A percentile compares a stretch with the other conserved stretches of the same genome.
Conservation (phyloP, 2,797 vertebrate species). For the Emydoidea blandingii region DNA sequence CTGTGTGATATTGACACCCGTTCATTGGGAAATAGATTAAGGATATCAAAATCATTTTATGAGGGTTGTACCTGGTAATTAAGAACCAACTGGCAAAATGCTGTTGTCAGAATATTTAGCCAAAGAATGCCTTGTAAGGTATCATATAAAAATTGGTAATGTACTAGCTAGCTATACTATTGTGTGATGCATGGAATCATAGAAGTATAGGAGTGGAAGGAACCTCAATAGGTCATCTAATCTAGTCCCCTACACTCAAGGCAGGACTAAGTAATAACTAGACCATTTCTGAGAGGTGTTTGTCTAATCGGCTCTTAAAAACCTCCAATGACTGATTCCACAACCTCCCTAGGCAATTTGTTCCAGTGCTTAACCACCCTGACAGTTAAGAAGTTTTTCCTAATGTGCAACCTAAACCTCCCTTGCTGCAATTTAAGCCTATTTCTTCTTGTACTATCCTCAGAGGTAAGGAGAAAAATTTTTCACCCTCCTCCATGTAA, state of each 20-base stretch:
- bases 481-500: neutral
- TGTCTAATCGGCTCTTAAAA: neutral
- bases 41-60: neutral
- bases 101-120: neutral
- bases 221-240: neutral
- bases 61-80: neutral
- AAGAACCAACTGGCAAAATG: neutral
- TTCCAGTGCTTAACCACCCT: neutral
- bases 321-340: neutral
- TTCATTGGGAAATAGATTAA: neutral
- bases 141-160: neutral
- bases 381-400: neutral
- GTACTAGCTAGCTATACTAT: neutral
- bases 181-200: neutral
- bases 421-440: neutral
- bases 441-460: neutral
- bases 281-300: neutral
- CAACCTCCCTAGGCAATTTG: neutral
- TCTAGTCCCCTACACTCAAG: neutral
- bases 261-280: neutral
- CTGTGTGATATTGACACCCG: rapidly evolving
- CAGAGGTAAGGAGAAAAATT: neutral
- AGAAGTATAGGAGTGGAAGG: neutral
- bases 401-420: neutral
- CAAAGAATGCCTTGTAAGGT: neutral